A percentile compares a stretch with the other conserved stretches of the same genome.
phyloP scores from a whole-genome alignment of 2,797 vertebrate species.

The Pangasius mekongensis region DNA sequence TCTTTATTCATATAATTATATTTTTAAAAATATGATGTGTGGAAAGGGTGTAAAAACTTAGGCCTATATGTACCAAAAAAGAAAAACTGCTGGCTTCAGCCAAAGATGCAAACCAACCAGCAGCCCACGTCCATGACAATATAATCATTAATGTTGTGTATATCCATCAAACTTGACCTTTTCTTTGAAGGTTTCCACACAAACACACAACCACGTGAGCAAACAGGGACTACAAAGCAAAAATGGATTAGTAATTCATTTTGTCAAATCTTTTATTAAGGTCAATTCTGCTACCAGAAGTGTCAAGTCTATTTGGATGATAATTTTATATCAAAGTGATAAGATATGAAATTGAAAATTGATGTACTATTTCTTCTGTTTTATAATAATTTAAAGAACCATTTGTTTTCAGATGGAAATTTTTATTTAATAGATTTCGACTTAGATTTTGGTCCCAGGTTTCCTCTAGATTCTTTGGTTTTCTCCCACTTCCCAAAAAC shows the following conservation, averaged over 20 bases:
- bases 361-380: neutral
- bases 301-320: neutral
- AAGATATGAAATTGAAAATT: too few relatives aligned
- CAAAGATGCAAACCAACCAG: neutral
- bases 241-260: neutral
- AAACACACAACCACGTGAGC: constrained; percentile 44
- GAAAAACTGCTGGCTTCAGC: neutral
- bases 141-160: too few relatives aligned
- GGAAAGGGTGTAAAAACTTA: neutral
- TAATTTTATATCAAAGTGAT: too few relatives aligned
- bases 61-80: neutral
- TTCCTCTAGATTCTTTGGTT: neutral
- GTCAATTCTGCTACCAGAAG: neutral
- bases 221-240: neutral
- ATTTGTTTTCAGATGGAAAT: neutral
- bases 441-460: neutral
- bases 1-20: neutral
- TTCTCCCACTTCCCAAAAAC: neutral
- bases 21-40: neutral
- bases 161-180: neutral
- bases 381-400: neutral
- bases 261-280: neutral
- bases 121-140: neutral
- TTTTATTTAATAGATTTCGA: neutral
- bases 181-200: neutral